phyloP scores from a whole-genome alignment of 2,888 invertebrate species.

The Netelia virgata region DNA sequence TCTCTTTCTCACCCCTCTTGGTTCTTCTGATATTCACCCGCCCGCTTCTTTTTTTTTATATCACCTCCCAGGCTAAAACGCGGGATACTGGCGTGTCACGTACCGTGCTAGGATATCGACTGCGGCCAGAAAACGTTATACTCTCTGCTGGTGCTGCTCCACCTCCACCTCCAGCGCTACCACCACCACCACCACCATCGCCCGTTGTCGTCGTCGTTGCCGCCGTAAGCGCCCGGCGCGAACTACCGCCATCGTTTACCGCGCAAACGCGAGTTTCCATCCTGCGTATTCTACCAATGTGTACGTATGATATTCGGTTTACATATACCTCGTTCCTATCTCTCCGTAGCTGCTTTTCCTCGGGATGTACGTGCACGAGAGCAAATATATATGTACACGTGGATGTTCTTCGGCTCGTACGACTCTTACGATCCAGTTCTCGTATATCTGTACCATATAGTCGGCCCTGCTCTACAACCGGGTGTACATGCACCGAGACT shows the following conservation, averaged over 20 bases:
- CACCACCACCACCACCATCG: constrained; percentile 57
- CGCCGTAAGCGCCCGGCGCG: constrained; percentile 80
- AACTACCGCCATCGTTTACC: constrained; percentile 73
- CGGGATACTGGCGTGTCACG: constrained; percentile 70
- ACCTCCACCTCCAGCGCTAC: constrained; percentile 29
- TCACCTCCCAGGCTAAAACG: constrained; percentile 59
- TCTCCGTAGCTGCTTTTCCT: not conserved
- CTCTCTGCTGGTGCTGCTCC: constrained; percentile 56
- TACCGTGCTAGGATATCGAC: constrained; percentile 75
- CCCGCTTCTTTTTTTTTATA: constrained; percentile 45
- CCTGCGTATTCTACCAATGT: constrained; percentile 56
- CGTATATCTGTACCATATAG: constrained; percentile 15
- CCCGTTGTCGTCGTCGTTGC: constrained; percentile 77
- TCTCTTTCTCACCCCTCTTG: not conserved
- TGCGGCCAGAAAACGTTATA: constrained; percentile 72
- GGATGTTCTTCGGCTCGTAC: not conserved
- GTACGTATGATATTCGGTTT: constrained; percentile 54
- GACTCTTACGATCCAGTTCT: not conserved
- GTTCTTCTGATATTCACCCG: constrained; percentile 5
- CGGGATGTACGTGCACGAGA: constrained; percentile 15
- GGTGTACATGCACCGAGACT: constrained; percentile 32
- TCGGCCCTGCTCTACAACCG: constrained; percentile 24
- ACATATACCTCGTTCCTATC: constrained; percentile 26
- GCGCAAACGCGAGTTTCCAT: constrained; percentile 74
- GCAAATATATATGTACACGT: not conserved